Percentiles rank a stretch among this genome's conserved stretches.
phyloP scores from a whole-genome alignment of 2,888 invertebrate species.

The Oeneis ivallda region DNA sequence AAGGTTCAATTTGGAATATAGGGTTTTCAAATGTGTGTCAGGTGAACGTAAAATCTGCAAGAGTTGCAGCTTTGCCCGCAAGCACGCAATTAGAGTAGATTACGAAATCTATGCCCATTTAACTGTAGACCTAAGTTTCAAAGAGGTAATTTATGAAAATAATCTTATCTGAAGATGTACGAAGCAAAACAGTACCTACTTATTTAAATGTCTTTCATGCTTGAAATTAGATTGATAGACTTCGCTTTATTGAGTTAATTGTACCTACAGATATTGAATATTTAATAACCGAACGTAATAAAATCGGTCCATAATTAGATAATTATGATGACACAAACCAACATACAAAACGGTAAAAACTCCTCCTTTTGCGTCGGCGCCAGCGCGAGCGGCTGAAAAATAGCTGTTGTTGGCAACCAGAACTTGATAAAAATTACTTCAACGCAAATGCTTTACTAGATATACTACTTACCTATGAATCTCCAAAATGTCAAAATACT shows the following conservation, averaged over 20 bases:
- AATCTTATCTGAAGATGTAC: conserved; percentile 14
- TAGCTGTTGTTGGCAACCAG: no score
- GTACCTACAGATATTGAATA: neutral
- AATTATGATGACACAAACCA: no score
- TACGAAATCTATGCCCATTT: conserved; percentile 45
- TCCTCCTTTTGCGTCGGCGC: no score
- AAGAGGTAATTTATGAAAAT: conserved; percentile 33
- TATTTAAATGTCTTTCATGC: conserved; percentile 7
- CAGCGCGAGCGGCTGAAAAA: no score
- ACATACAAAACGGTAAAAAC: no score
- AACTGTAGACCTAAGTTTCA: conserved; percentile 48
- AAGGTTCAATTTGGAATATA: conserved; percentile 43
- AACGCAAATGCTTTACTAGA: no score
- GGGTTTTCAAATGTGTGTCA: conserved; percentile 44
- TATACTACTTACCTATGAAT: neutral
- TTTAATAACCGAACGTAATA: no score
- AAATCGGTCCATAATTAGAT: no score
- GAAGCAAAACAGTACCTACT: conserved; percentile 7
- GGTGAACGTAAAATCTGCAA: conserved; percentile 58
- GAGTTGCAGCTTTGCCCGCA: conserved; percentile 57
- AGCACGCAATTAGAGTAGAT: conserved; percentile 59
- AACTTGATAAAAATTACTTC: no score
- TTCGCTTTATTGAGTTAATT: neutral
- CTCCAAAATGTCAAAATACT: conserved; percentile 5
- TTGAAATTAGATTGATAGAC: conserved; percentile 2